Evolutionary conservation across 2,113 vertebrate genomes (phyloP).

Genomic region (Ardeotis arabs): DNA sequence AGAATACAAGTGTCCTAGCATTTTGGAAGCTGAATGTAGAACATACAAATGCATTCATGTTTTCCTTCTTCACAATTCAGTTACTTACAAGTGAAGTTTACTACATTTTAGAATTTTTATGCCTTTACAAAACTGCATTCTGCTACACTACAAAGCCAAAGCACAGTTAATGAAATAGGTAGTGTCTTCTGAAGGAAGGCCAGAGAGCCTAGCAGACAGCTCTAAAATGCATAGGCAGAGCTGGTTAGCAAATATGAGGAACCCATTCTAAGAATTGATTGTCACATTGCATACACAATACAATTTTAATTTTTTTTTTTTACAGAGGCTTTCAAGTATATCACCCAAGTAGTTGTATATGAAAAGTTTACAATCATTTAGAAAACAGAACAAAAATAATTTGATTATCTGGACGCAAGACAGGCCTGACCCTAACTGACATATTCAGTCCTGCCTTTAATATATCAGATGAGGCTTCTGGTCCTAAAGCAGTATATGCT

Average conservation of each 20-base stretch:
- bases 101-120: not conserved
- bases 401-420: not conserved
- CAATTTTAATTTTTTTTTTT: not conserved
- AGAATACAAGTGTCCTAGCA: not conserved
- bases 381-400: not conserved
- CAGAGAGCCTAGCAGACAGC: not conserved
- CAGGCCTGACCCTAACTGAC: not conserved
- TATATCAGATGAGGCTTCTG: not conserved
- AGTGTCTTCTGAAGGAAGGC: not conserved
- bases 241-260: not conserved
- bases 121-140: not conserved
- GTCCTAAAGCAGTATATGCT: not conserved
- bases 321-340: not conserved
- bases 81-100: not conserved
- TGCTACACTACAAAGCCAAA: not conserved
- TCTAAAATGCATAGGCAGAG: not conserved
- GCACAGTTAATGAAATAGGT: not conserved
- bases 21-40: not conserved
- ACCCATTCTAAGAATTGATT: not conserved
- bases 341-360: not conserved
- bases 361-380: not conserved
- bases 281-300: not conserved
- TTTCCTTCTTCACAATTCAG: not conserved
- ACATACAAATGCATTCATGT: not conserved
- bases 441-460: not conserved